Conservation (phyloP, 2,888 invertebrate genomes). For the Drosophila robusta region DNA sequence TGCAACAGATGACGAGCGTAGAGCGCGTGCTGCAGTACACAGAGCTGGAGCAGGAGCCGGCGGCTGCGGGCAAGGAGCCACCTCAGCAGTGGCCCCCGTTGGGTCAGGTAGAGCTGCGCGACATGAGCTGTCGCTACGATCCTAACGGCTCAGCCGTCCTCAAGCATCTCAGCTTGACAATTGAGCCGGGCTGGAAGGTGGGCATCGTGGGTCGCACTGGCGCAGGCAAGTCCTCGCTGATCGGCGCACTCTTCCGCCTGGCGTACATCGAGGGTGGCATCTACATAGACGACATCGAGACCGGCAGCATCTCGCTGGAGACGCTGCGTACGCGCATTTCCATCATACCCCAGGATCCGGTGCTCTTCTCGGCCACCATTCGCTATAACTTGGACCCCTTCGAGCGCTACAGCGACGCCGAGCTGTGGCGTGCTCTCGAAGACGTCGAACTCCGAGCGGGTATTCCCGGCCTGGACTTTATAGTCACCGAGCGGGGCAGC, state of each 20-base stretch:
- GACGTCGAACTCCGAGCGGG: slow-evolving; percentile 86
- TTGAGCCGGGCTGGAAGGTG: slow-evolving; percentile 89
- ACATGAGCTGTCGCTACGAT: slow-evolving; percentile 87
- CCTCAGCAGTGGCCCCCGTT: slow-evolving; percentile 89
- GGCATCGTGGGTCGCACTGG: slow-evolving; percentile 94
- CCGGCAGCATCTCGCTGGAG: slow-evolving; percentile 86
- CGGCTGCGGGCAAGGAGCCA: slow-evolving; percentile 85
- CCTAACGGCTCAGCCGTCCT: slow-evolving; percentile 88
- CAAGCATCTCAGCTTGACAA: slow-evolving; percentile 89
- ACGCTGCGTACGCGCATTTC: slow-evolving; percentile 86
- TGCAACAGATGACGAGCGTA: slow-evolving; percentile 90
- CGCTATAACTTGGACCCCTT: slow-evolving; percentile 89
- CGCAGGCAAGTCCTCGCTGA: slow-evolving; percentile 92
- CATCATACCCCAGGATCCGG: slow-evolving; percentile 87
- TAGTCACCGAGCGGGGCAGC: slow-evolving; percentile 86
- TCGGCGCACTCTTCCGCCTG: slow-evolving; percentile 91
- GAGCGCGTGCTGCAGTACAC: slow-evolving; percentile 90
- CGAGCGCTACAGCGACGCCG: slow-evolving; percentile 81
- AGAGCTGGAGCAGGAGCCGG: slow-evolving; percentile 87
- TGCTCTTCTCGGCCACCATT: slow-evolving; percentile 87
- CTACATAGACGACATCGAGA: slow-evolving; percentile 89
- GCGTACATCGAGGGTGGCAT: slow-evolving; percentile 90
- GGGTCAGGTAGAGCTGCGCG: slow-evolving; percentile 87
- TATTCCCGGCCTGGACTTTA: slow-evolving; percentile 86
- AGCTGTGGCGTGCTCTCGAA: slow-evolving; percentile 83